A percentile compares a stretch with the other conserved stretches of the same genome.
These are phyloP conservation scores for Larimichthys polyactis DNA, from an alignment of 2,113 vertebrate genomes.

Conservation along the genomic window DNA sequence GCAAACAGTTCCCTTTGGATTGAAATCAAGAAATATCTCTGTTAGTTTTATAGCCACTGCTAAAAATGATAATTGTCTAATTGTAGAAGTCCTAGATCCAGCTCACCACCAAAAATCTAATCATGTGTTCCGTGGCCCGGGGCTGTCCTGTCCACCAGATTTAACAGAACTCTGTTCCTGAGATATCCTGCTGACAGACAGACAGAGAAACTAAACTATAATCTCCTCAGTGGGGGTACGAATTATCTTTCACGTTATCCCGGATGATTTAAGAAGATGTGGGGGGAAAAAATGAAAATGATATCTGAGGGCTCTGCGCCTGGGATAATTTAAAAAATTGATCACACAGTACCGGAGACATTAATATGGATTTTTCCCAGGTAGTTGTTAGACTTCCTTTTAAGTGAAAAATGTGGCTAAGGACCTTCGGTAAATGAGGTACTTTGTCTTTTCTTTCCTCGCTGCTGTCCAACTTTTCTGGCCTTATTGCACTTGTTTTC, in stretches of 20 bases:
- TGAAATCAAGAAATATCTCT: neutral
- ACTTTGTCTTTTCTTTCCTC: constrained; percentile 34
- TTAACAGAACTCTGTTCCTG: constrained; percentile 23
- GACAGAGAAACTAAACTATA: constrained; percentile 18
- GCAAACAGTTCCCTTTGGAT: constrained; percentile 25
- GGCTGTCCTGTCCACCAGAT: constrained; percentile 44
- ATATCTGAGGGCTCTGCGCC: constrained; percentile 20
- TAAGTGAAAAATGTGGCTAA: constrained; percentile 27
- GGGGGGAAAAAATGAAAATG: neutral
- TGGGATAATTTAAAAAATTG: constrained; percentile 53
- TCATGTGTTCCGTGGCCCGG: constrained; percentile 37
- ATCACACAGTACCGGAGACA: constrained; percentile 46
- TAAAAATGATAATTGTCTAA: constrained; percentile 55
- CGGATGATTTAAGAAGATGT: constrained; percentile 42
- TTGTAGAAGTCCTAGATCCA: constrained; percentile 45
- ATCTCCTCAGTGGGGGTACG: constrained; percentile 32
- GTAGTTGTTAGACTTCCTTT: constrained; percentile 31
- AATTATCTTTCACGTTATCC: constrained; percentile 43
- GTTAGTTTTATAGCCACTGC: constrained; percentile 21
- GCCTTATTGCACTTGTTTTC: constrained; percentile 24
- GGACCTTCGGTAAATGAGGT: constrained; percentile 29
- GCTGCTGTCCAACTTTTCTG: constrained; percentile 15
- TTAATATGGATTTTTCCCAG: constrained; percentile 39
- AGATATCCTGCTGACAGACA: constrained; percentile 47
- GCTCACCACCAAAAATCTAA: constrained; percentile 37